Conservation (phyloP, 2,888 invertebrate species). For the Mantis religiosa region DNA sequence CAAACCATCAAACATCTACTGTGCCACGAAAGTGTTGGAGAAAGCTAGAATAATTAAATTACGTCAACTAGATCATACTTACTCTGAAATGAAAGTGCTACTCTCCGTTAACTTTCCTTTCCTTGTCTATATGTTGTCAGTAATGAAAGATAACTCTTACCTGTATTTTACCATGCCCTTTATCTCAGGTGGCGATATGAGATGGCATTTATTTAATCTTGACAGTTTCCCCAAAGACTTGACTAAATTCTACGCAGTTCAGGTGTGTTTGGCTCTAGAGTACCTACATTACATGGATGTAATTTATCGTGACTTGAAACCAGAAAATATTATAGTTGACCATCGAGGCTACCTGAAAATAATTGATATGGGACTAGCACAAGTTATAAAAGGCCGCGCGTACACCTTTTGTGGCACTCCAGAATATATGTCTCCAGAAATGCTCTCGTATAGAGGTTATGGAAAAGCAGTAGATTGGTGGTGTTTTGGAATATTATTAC, state of each 20-base stretch:
- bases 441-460: too few species aligned
- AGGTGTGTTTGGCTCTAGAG: too few species aligned
- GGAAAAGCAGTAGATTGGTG: too few species aligned
- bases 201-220: constrained; percentile 15
- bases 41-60: too few species aligned
- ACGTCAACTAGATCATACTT: too few species aligned
- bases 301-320: constrained; percentile 29
- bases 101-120: constrained; percentile 28
- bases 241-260: constrained; percentile 28
- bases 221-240: constrained; percentile 24
- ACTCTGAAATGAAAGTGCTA: too few species aligned
- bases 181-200: constrained; percentile 29
- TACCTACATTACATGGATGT: constrained; percentile 27
- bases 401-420: constrained; percentile 27
- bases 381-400: neutral
- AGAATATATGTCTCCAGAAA: too few species aligned
- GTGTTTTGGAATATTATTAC: too few species aligned
- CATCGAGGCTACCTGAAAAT: constrained; percentile 27
- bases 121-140: constrained; percentile 20
- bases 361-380: constrained; percentile 23
- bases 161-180: constrained; percentile 27
- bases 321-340: constrained; percentile 29
- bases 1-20: constrained; percentile 1
- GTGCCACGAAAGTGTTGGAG: constrained; percentile 29
- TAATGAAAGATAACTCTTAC: constrained; percentile 26